phyloP scores from a whole-genome alignment of 2,797 vertebrate genomes.

The Pogonophryne albipinna region DNA sequence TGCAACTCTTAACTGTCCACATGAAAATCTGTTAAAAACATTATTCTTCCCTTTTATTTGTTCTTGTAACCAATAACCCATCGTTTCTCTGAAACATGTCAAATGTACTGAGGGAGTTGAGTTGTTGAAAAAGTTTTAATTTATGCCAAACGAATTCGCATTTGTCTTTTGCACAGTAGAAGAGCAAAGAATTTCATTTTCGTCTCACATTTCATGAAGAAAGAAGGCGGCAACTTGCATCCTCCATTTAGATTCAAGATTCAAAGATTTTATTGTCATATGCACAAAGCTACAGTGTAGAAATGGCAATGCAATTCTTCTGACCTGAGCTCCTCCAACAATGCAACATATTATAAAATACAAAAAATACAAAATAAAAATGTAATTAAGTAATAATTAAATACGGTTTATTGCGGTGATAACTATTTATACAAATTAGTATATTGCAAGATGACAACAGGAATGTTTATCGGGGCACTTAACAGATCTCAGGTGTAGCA shows the following conservation, averaged over 20 bases:
- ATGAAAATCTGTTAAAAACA: conserved; percentile 64
- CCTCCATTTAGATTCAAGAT: conserved; percentile 1
- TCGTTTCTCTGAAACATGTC: conserved; percentile 45
- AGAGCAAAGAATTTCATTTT: conserved; percentile 3
- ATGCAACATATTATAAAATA: no score
- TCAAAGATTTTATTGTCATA: no score
- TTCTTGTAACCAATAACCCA: conserved; percentile 33
- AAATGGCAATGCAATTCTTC: no score
- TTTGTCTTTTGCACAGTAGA: not conserved
- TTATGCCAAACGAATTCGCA: conserved; percentile 1
- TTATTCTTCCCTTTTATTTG: conserved; percentile 49
- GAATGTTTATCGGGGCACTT: no score
- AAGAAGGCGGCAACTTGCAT: not conserved
- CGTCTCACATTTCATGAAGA: conserved; percentile 5
- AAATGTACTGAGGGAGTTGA: conserved; percentile 20
- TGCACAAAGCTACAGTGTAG: no score
- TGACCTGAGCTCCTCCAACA: no score
- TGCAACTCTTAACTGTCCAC: conserved; percentile 48
- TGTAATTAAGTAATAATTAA: no score
- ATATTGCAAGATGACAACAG: no score
- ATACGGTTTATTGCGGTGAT: no score
- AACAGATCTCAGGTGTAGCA: no score
- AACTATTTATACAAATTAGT: no score
- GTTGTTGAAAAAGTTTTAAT: conserved; percentile 37
- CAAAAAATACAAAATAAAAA: no score